These are phyloP conservation scores for Thinocorus orbignyianus DNA, from an alignment of 2,113 vertebrate genomes.

Conservation along the genomic window DNA sequence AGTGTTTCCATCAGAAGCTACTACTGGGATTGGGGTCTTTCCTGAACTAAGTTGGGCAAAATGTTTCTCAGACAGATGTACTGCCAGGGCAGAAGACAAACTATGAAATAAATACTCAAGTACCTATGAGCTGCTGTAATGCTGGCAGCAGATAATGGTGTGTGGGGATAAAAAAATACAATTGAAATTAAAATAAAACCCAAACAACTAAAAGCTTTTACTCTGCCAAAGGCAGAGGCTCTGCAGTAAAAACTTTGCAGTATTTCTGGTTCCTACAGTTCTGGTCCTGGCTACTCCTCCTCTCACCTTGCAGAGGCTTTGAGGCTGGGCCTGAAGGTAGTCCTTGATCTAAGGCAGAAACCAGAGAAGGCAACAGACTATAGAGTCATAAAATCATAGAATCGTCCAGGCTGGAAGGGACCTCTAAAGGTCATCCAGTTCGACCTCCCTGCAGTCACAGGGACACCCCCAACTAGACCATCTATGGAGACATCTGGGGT, in stretches of 20 bases:
- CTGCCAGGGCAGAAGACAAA: conserved; percentile 59
- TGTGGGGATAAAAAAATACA: rapidly evolving
- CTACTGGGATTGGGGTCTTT: background rate
- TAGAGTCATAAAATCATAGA: too few relatives aligned
- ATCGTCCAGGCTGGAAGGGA: too few relatives aligned
- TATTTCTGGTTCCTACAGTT: background rate
- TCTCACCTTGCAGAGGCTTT: background rate
- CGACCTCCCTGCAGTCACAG: too few relatives aligned
- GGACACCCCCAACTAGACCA: too few relatives aligned
- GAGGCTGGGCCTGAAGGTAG: background rate
- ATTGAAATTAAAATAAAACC: background rate
- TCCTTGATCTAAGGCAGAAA: background rate
- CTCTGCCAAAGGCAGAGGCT: background rate
- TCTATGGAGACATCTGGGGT: background rate
- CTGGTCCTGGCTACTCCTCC: background rate
- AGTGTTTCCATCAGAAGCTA: background rate
- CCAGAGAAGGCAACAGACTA: background rate
- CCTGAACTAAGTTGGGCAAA: background rate
- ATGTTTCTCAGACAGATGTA: background rate
- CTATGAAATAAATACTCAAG: conserved; percentile 43
- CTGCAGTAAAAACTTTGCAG: background rate
- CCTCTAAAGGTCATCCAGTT: too few relatives aligned
- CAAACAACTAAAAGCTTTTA: background rate
- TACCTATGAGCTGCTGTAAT: background rate
- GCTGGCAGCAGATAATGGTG: background rate